phyloP scores from a whole-genome alignment of 1,140 invertebrate genomes.

The Drosophila melanogaster region DNA sequence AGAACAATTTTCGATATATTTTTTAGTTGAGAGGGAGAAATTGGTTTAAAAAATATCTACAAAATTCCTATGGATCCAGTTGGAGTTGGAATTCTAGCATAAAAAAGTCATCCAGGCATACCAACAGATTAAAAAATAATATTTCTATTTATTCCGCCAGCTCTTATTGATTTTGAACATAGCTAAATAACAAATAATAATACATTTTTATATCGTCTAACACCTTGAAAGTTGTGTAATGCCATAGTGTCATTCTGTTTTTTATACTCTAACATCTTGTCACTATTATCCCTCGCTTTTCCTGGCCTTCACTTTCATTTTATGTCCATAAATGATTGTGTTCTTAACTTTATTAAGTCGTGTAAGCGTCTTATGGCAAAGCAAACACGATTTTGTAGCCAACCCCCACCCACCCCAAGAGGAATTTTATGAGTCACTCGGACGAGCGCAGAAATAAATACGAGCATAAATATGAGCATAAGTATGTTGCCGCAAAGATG shows the following conservation, averaged over 20 bases:
- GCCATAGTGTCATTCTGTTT: not conserved
- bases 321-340: not conserved
- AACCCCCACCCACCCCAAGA: conserved; percentile 6
- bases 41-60: not conserved
- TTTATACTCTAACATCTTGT: not conserved
- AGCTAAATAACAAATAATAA: too few relatives aligned
- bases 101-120: too few relatives aligned
- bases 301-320: not conserved
- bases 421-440: conserved; percentile 39
- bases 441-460: conserved; percentile 45
- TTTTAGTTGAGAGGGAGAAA: not conserved
- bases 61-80: not conserved
- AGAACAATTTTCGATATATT: conserved; percentile 27
- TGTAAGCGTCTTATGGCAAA: conserved; percentile 22
- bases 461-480: conserved; percentile 27
- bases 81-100: not conserved
- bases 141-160: too few relatives aligned
- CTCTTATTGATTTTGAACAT: too few relatives aligned
- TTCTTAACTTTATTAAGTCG: conserved; percentile 34
- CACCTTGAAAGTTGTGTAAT: not conserved
- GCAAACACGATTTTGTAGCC: conserved; percentile 9
- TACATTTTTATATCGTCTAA: not conserved
- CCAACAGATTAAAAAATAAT: too few relatives aligned
- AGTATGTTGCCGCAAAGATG: conserved; percentile 22
- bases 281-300: not conserved